Evolutionary conservation across 2,888 invertebrate species (phyloP), one percentile per base, ranked within the genome.

Genomic region (Sminthurides aquaticus): DNA sequence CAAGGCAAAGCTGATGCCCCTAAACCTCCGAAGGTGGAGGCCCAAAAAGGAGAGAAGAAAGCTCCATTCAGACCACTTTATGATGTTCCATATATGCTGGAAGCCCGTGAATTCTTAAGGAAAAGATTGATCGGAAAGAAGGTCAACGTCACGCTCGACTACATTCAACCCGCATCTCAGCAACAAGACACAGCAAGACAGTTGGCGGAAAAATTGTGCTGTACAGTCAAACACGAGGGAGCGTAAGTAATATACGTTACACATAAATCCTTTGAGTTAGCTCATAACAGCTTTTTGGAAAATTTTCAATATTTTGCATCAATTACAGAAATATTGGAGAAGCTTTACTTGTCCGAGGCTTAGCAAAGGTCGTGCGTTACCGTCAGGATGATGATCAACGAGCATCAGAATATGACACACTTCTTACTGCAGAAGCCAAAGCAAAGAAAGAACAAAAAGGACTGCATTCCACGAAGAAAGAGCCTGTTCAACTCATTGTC

Each of bases 41-140:
- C 55, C 58, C 59, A 29, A n/a, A 62, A 65, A 57, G 27, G 20
- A 8, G 3, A 65, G 20, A 49, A 26, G 54, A 56, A 61, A 55
- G 20, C 29, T 20, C 60, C 28, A 68, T 90, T 86, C 78, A 87
- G 93, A 75, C 94, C 97, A 0, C 83, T 99, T 0, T 99, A 98
- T 78, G 99, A 99, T 78, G 90, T 98, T 77, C 99, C 99, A 1
- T 95, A 91, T 86, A 92, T 99, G 93, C 97, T 90, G 78, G 99
- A 99, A 79, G 96, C 97, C 0, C 86, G 99, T 61, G 99, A 99
- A 80, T 98, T 91, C 78, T 82, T 99, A 48, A 85, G 99, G 54
- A 97, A 96, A 78, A 94, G 95, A 77, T 82, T 99, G 18, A 87
- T 99, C 76, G 94, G 96, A 59, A 98, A 98, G 79, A 91, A 89